Percentiles rank a stretch among this genome's conserved stretches.
These are phyloP conservation scores for Hystrix brachyura DNA, from an alignment of 2,113 vertebrate species.

Conservation along the genomic window DNA sequence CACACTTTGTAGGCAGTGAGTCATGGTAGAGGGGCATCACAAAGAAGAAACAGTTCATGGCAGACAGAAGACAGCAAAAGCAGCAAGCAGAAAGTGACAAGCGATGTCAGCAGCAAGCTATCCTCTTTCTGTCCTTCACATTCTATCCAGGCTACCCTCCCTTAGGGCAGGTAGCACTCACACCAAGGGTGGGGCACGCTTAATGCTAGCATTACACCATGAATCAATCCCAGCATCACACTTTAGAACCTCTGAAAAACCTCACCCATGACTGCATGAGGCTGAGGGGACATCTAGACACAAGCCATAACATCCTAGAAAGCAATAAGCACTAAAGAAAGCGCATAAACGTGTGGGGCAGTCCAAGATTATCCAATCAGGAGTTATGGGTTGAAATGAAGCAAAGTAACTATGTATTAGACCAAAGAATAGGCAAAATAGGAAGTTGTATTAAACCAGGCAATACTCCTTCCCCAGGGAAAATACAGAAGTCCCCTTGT, in stretches of 20 bases:
- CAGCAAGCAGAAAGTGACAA: neutral
- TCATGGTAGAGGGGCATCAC: too few relatives aligned
- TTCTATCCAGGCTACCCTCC: neutral
- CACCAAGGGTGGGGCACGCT: neutral
- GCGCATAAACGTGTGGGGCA: neutral
- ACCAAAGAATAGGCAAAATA: conserved; percentile 27
- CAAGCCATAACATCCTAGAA: neutral
- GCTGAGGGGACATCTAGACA: neutral
- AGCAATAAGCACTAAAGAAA: neutral
- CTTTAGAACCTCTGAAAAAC: neutral
- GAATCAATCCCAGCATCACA: neutral
- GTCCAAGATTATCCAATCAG: conserved; percentile 37
- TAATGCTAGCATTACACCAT: neutral
- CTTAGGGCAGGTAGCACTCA: neutral
- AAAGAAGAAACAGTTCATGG: neutral
- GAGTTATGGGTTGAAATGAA: conserved; percentile 46
- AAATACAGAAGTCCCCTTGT: conserved; percentile 8
- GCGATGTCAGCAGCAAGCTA: neutral
- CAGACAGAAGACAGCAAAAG: neutral
- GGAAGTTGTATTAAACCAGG: conserved; percentile 17
- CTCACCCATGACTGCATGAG: neutral
- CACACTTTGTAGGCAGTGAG: too few relatives aligned
- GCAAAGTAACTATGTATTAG: conserved; percentile 37
- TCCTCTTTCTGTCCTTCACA: neutral
- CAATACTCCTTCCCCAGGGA: conserved; percentile 41